Base-by-base conservation (phyloP, 2,113 vertebrate genomes). In the Dunckerocampus dactyliophorus region DNA sequence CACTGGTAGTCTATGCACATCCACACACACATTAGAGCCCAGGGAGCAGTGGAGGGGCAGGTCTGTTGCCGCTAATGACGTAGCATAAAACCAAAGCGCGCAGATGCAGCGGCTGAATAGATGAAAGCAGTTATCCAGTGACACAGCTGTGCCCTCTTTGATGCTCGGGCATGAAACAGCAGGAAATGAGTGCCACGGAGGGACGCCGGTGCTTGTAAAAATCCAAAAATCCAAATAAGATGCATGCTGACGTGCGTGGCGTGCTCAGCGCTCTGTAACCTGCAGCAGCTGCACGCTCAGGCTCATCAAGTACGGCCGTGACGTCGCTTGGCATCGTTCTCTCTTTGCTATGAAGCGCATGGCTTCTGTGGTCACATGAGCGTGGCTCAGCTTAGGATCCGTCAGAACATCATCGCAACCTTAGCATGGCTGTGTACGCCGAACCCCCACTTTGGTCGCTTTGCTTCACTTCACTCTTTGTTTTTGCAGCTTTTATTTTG, bases 121-220 rank as follows among this genome's bases (percentile, higher is more conserved):
- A 88, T 87, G 73, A 87, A 82, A 88, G 75, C 74, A 12, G 66
- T 78, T 63, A 72, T 68, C 75, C 80, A 75, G 9, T 77, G 80
- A 79, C 76, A 77, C 83, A 87, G 87, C 83, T 85, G 84, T 65
- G 83, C 73, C 73, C 74, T 75, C 76, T 82, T 83, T 80, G 81
- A 84, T 78, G 85, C 75, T 63, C 16, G 58, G 59, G 74, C 81
- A 82, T 71, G 67, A 80, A 87, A 79, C 81, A 74, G 80, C 79
- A 81, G 84, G 80, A 82, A 83, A 82, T 82, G 49, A 76, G 57
- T 53, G 74, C 82, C 70, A 77, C 80, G 51, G 67, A 79, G 67
- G 53, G 61, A 74, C 54, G 72, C 67, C 60, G 59, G 59, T 58
- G 62, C 55, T 42, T 47, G 39, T 43, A 62, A 71, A 57, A 45